A percentile compares a stretch with the other conserved stretches of the same genome.
Conservation (phyloP, 2,797 vertebrate genomes). For the Schizopygopsis pylzovi region DNA sequence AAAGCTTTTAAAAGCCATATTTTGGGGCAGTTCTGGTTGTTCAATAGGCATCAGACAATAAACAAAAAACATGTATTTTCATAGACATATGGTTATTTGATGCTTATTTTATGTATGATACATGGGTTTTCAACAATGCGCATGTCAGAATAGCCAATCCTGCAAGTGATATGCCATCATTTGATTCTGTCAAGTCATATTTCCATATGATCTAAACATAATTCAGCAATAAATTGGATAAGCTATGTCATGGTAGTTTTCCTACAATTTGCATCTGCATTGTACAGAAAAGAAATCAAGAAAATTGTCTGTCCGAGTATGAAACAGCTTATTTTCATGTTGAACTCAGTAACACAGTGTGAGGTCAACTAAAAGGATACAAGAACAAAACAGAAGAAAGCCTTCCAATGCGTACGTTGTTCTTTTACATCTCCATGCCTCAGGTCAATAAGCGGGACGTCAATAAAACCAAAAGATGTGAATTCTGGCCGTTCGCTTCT, state of each 20-base stretch:
- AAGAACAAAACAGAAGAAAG: constrained; percentile 2
- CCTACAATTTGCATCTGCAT: constrained; percentile 13
- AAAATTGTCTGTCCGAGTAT: background rate
- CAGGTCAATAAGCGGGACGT: background rate
- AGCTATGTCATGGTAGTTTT: background rate
- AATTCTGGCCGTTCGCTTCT: background rate
- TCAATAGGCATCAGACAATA: background rate
- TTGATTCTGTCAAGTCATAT: background rate
- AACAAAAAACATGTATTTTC: constrained; percentile 12
- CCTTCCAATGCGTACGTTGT: background rate
- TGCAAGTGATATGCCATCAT: background rate
- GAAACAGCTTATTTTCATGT: background rate
- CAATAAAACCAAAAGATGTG: background rate
- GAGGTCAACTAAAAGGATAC: background rate
- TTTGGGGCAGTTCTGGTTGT: background rate
- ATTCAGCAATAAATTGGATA: background rate
- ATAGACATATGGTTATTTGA: background rate
- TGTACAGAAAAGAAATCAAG: background rate
- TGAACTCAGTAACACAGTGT: background rate
- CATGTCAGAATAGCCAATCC: background rate
- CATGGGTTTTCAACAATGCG: background rate
- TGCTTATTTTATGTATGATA: background rate
- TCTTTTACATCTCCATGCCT: background rate
- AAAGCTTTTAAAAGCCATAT: constrained; percentile 1
- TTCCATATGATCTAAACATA: background rate